These are phyloP conservation scores for Atherinosoma microstoma DNA, from an alignment of 2,797 vertebrate genomes.

Conservation along the genomic window DNA sequence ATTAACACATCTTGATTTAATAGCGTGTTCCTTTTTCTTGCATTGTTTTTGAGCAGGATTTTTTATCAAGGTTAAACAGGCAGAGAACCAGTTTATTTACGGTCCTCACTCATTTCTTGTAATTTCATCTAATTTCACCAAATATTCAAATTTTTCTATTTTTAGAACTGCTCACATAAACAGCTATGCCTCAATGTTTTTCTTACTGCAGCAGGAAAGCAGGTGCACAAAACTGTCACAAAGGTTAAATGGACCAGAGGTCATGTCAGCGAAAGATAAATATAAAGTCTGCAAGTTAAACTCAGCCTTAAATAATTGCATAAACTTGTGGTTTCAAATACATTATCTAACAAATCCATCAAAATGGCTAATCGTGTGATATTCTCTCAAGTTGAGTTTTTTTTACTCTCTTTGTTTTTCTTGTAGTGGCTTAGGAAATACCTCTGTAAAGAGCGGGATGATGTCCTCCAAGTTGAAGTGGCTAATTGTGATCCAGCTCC, in stretches of 20 bases:
- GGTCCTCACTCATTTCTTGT: background rate
- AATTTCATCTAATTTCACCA: background rate
- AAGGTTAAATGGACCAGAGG: background rate
- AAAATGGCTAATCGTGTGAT: background rate
- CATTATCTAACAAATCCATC: background rate
- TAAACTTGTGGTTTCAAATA: background rate
- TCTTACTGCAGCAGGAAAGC: background rate
- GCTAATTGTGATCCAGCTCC: constrained; percentile 78
- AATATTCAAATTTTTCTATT: background rate
- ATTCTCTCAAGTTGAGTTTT: background rate
- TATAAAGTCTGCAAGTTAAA: background rate
- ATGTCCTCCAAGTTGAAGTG: constrained; percentile 74
- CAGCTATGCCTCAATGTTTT: background rate
- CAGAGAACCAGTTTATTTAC: background rate
- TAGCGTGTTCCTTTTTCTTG: background rate
- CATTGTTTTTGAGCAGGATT: background rate
- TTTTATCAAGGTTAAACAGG: background rate
- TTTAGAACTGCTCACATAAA: background rate
- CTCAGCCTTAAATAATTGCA: background rate
- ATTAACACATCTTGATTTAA: background rate
- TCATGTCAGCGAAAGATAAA: background rate
- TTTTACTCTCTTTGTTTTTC: constrained; percentile 14
- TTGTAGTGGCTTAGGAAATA: constrained; percentile 35
- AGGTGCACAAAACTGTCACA: background rate
- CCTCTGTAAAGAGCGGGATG: constrained; percentile 31